These are phyloP conservation scores for Asarcornis scutulata DNA, from an alignment of 2,113 vertebrate genomes.

Conservation along the genomic window DNA sequence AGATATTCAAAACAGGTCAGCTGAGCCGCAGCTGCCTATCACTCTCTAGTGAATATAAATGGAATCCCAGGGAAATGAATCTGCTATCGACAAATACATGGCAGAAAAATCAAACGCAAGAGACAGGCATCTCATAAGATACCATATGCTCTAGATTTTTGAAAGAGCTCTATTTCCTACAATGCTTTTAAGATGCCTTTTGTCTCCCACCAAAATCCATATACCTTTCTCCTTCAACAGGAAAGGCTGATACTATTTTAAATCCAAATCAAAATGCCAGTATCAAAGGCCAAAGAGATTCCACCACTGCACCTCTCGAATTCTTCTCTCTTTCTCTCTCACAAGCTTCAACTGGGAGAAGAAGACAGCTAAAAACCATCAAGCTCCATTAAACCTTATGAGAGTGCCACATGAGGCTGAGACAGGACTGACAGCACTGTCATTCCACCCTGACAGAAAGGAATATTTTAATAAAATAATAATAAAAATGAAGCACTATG, in stretches of 20 bases:
- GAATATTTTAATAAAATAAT: neutral
- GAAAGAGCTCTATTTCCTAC: neutral
- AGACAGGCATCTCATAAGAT: neutral
- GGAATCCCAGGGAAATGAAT: neutral
- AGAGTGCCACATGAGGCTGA: neutral
- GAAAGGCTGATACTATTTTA: neutral
- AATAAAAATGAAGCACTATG: neutral
- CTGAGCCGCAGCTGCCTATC: conserved; percentile 9
- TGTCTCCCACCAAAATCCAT: neutral
- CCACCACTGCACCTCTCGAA: neutral
- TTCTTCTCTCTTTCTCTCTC: neutral
- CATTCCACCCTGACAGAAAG: neutral
- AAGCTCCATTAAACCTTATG: neutral
- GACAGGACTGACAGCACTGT: neutral
- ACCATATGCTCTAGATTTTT: neutral
- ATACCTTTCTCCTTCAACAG: neutral
- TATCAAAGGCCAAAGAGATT: neutral
- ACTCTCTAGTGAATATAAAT: neutral
- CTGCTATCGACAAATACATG: neutral
- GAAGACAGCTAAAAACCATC: neutral
- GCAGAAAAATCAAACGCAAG: neutral
- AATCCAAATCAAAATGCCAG: neutral
- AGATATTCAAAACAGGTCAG: conserved; percentile 34
- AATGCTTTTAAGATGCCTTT: neutral
- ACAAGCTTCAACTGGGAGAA: neutral